These are phyloP conservation scores for Perca schrenkii DNA, from an alignment of 2,113 vertebrate species.

Conservation along the genomic window DNA sequence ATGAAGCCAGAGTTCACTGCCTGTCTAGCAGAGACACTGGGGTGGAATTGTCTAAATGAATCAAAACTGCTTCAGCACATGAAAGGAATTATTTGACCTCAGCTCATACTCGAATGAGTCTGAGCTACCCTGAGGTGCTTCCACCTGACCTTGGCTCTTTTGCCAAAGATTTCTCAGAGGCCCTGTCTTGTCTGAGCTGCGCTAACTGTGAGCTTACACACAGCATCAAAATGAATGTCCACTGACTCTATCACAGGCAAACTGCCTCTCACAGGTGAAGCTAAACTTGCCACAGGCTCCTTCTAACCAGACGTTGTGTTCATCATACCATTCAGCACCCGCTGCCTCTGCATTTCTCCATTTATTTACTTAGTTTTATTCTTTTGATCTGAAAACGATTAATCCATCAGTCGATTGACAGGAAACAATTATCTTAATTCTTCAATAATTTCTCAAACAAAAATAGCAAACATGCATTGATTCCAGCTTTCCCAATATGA, in stretches of 20 bases:
- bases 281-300: background rate
- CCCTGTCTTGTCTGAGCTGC: conserved; percentile 4
- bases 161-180: conserved; percentile 22
- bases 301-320: background rate
- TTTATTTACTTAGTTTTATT: background rate
- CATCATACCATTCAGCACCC: background rate
- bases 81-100: conserved; percentile 21
- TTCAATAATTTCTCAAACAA: background rate
- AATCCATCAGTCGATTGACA: background rate
- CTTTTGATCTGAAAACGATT: background rate
- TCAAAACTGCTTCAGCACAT: conserved; percentile 23
- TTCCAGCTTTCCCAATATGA: background rate
- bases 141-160: conserved; percentile 32
- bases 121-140: background rate
- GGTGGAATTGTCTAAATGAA: background rate
- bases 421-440: background rate
- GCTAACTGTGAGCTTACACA: background rate
- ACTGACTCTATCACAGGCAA: background rate
- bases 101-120: background rate
- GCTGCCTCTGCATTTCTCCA: background rate
- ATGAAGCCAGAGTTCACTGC: conserved; percentile 40
- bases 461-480: background rate
- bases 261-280: background rate
- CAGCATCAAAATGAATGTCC: conserved; percentile 26
- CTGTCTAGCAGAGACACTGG: background rate